Base-by-base conservation (phyloP, 1,140 invertebrate genomes). In the Drosophila cardini region DNA sequence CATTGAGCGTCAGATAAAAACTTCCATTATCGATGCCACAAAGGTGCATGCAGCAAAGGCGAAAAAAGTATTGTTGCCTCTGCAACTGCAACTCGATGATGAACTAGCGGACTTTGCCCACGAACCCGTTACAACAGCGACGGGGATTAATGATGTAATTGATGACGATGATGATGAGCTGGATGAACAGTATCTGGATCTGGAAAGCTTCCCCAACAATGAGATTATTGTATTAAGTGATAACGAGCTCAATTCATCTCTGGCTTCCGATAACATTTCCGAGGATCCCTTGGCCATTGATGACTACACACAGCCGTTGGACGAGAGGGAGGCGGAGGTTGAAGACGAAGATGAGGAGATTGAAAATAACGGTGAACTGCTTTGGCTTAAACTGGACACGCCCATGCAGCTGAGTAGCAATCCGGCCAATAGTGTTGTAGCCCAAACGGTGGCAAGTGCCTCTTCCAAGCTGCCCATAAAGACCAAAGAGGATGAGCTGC, bases 401-500 rank as follows among this genome's bases (percentile, higher is more conserved):
- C 71, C 60, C 21, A 40, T 36, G 42, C 36, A 71, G 38, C 30
- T 30, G 7, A 26, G 18, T 3, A 43, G 21, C 1, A 26, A 9
- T 26, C 21, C n/a, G 32, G 42, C 13, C 45, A 42, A 26, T 43
- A 52, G 62, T 40, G 15, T 13, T 40, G 26, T 57, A 18, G 57
- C 7, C 34, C 55, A 8, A 34, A 50, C 34, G 16, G 36, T 38
- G n/a, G 36, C 11, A 34, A 36, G 8, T 11, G 34, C 56, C 18
- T 2, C 36, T 8, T 11, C 40, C 53, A 48, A 53, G 52, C 4
- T 48, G 34, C 48, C 60, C 5, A 58, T 38, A 2, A 80, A 80
- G 92, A 58, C 75, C 43, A 90, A 94, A 69, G 94, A 94, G 57
- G 90, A 94, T 40, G 94, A 94, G 58, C 92, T 94, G 4, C 92